Evolutionary conservation across 2,113 vertebrate genomes (phyloP).

Genomic region (Abramis brama): DNA sequence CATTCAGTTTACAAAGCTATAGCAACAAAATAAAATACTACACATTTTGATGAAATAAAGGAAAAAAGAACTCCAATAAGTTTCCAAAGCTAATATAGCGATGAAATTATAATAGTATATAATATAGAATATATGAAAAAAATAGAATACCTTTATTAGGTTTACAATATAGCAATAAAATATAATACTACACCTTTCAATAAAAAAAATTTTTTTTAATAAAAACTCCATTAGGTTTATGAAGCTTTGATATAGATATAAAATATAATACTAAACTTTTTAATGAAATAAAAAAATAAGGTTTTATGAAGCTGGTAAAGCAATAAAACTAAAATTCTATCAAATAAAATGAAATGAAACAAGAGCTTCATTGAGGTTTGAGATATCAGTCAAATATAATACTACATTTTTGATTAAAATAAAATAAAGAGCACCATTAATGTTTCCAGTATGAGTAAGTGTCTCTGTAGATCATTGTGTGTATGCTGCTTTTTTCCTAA

Average conservation of each 20-base stretch:
- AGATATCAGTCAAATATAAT: neutral
- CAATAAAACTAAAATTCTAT: neutral
- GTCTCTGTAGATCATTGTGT: constrained; percentile 5
- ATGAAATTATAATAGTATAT: neutral
- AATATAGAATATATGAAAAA: too few species aligned
- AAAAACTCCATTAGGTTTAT: neutral
- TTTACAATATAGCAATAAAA: neutral
- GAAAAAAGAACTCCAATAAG: neutral
- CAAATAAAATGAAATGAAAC: neutral
- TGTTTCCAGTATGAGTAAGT: constrained; percentile 4
- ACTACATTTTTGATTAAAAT: neutral
- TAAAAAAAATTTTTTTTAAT: neutral
- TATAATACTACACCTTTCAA: neutral
- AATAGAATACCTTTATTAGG: too few species aligned
- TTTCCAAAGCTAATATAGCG: neutral
- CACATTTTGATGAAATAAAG: too few species aligned
- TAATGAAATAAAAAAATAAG: neutral
- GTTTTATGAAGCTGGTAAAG: neutral
- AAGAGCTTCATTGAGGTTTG: neutral
- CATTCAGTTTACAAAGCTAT: neutral
- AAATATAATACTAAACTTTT: neutral
- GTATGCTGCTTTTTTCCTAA: neutral
- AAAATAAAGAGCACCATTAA: neutral
- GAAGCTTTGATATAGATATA: neutral
- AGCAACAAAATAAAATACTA: too few species aligned